Evolutionary conservation across 2,113 vertebrate species (phyloP).

Genomic region (Bungarus multicinctus): DNA sequence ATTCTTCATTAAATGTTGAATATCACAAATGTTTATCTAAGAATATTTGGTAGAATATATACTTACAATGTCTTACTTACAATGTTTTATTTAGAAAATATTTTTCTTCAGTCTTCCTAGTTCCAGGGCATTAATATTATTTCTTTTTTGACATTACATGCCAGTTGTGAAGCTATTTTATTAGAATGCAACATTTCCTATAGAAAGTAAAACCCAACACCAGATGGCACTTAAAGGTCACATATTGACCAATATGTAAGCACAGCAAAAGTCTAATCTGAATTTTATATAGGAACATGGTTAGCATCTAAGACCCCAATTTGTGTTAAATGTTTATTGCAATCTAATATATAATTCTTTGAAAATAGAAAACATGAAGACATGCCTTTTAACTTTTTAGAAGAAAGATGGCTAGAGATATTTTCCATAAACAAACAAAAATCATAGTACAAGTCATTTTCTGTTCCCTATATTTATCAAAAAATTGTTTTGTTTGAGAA

Average conservation of each 20-base stretch:
- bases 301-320: neutral
- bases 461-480: neutral
- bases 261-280: slow-evolving; percentile 1
- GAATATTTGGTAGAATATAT: neutral
- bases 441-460: neutral
- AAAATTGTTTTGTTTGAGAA: neutral
- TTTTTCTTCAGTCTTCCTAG: neutral
- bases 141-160: neutral
- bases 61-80: neutral
- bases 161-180: neutral
- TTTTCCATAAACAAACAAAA: neutral
- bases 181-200: neutral
- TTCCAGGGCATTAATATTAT: neutral
- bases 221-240: slow-evolving; percentile 40
- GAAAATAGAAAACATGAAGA: slow-evolving; percentile 29
- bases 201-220: slow-evolving; percentile 6
- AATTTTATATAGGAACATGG: slow-evolving; percentile 4
- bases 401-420: neutral
- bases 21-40: neutral
- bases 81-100: neutral
- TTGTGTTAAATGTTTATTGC: neutral
- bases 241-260: slow-evolving; percentile 1
- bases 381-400: neutral
- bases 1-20: neutral
- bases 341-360: neutral